Base-by-base conservation (phyloP, 1,140 invertebrate genomes). In the Odontomachus brunneus region DNA sequence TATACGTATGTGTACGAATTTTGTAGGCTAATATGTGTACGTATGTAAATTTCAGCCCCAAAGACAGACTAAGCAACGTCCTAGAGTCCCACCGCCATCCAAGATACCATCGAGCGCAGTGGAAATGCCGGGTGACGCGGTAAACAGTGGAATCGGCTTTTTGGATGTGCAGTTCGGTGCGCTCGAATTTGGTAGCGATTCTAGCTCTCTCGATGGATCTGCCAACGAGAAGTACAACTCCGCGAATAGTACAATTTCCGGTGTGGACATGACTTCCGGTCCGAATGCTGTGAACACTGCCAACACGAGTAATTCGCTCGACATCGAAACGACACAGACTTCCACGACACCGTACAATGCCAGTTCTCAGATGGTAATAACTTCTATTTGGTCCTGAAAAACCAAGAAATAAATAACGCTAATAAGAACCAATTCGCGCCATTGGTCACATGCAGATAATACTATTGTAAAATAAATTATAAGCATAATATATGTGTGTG, bases 21-120 rank as follows among this genome's bases (percentile, higher is more conserved):
- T n/a, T n/a, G n/a, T n/a, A n/a, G n/a, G n/a, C 12, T 75, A 29
- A 24, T n/a, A 17, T 26, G n/a, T 65, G 17, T 33, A 7, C 0
- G 29, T 38, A 66, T 74, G n/a, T 9, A 65, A 24, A 63, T 74
- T 53, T 83, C 87, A 94, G 91, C 90, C 92, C 60, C 96, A 95
- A 88, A 95, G 94, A 88, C 97, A 95, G 93, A 95, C 92, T 94
- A 97, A 96, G 80, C 96, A 97, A 89, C 96, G 97, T 88, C 96
- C 97, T n/a, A 96, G 98, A 89, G 96, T 98, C 66, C 98, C 98
- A 71, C 97, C 97, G 59, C 97, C 98, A 17, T 98, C 98, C 22
- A 99, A 99, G 96, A 99, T 99, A 89, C 98, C 98, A 49, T 96
- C 97, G 19, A 97, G 96, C 82, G 98, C 98, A 62, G 98, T 99